phyloP scores from a whole-genome alignment of 2,113 vertebrate species.

The Physeter macrocephalus region DNA sequence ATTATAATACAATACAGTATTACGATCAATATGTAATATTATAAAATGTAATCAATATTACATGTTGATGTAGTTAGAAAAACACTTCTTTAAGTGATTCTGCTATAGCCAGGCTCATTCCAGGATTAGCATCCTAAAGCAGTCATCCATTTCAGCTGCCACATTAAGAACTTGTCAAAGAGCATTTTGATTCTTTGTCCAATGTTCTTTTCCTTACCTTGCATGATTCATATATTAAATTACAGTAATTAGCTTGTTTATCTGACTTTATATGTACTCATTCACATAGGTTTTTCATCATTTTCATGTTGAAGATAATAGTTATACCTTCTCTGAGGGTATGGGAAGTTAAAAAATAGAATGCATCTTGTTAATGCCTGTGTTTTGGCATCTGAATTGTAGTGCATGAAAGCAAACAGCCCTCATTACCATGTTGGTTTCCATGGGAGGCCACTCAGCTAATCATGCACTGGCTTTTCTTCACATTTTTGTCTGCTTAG shows the following conservation, averaged over 20 bases:
- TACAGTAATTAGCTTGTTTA: not conserved
- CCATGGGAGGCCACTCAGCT: slow-evolving; percentile 27
- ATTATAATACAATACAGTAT: not conserved
- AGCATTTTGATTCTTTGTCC: not conserved
- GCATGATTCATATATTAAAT: not conserved
- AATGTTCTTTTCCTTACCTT: not conserved
- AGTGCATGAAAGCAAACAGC: not conserved
- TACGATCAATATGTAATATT: not conserved
- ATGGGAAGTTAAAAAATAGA: not conserved
- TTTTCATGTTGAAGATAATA: slow-evolving; percentile 6
- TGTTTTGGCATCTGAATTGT: slow-evolving; percentile 1
- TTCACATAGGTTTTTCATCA: not conserved
- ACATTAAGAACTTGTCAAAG: not conserved
- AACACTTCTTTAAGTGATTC: not conserved
- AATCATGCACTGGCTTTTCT: slow-evolving; percentile 64
- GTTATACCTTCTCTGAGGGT: not conserved
- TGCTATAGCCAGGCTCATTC: not conserved
- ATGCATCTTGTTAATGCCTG: not conserved
- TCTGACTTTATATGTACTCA: not conserved
- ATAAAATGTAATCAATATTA: not conserved
- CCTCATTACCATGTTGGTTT: slow-evolving; percentile 51
- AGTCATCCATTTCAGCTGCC: not conserved
- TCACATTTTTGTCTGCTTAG: slow-evolving; percentile 27
- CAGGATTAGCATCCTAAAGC: not conserved
- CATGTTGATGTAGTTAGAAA: not conserved